A percentile compares a stretch with the other conserved stretches of the same genome.
Evolutionary conservation across 2,113 vertebrate genomes (phyloP).

Genomic region (Glareola pratincola): DNA sequence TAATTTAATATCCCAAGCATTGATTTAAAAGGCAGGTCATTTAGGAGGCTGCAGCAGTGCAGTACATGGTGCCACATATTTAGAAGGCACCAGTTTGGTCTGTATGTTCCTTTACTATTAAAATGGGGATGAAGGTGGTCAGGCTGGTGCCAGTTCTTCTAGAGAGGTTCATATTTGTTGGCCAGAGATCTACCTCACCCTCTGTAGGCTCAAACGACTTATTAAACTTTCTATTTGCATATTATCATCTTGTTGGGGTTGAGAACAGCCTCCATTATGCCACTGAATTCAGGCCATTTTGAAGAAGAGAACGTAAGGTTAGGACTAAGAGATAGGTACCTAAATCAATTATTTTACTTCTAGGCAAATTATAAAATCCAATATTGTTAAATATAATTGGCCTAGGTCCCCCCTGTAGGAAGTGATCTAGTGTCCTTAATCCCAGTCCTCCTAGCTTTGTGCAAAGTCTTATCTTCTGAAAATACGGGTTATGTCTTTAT

Average conservation of each 20-base stretch:
- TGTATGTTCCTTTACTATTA: background rate
- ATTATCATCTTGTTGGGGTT: background rate
- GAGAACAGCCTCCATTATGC: background rate
- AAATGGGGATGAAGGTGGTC: background rate
- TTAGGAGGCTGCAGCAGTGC: background rate
- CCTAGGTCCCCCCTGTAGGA: accelerated
- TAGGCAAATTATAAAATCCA: background rate
- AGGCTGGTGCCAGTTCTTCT: background rate
- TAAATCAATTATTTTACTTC: background rate
- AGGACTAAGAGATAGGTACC: background rate
- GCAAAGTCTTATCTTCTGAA: background rate
- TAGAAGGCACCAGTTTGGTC: background rate
- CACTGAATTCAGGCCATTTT: background rate
- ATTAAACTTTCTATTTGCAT: background rate
- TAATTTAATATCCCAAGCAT: background rate
- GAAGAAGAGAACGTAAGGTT: background rate
- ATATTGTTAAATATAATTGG: background rate
- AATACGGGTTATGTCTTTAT: background rate
- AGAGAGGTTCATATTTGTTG: background rate
- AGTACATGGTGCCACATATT: background rate
- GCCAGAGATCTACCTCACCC: background rate
- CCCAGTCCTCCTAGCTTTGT: background rate
- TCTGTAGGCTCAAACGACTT: background rate
- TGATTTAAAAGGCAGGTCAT: background rate
- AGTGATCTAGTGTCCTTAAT: background rate